Conservation (phyloP, 2,797 vertebrate species). For the Dendrocincla tyrannina region DNA sequence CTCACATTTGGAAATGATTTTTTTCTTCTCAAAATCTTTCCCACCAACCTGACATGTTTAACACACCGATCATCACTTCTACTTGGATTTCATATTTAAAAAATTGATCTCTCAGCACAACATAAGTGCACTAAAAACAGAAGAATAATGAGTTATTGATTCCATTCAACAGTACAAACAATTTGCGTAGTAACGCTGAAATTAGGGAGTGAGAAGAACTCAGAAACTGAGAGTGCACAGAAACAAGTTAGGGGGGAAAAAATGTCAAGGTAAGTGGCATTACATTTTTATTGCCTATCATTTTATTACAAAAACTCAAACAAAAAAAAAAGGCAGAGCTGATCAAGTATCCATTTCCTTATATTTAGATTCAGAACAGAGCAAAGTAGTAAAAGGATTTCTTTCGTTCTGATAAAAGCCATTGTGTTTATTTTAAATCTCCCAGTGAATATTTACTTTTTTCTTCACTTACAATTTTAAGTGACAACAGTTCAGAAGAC, state of each 20-base stretch:
- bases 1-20: background rate
- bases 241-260: background rate
- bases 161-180: background rate
- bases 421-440: background rate
- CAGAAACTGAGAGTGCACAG: background rate
- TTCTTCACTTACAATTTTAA: background rate
- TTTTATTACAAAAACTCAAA: background rate
- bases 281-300: background rate
- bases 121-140: background rate
- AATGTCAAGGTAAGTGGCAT: background rate
- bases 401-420: background rate
- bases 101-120: slow-evolving; percentile 26
- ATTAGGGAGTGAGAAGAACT: background rate
- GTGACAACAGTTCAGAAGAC: background rate
- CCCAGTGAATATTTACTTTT: background rate
- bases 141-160: slow-evolving; percentile 46
- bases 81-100: background rate
- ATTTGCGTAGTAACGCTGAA: background rate
- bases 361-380: background rate
- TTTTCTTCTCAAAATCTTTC: background rate
- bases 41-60: background rate
- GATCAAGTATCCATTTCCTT: background rate
- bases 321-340: rapidly evolving
- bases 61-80: background rate
- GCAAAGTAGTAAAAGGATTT: background rate